Base-by-base conservation (phyloP, 2,888 invertebrate species). In the Sisyra nigra region DNA sequence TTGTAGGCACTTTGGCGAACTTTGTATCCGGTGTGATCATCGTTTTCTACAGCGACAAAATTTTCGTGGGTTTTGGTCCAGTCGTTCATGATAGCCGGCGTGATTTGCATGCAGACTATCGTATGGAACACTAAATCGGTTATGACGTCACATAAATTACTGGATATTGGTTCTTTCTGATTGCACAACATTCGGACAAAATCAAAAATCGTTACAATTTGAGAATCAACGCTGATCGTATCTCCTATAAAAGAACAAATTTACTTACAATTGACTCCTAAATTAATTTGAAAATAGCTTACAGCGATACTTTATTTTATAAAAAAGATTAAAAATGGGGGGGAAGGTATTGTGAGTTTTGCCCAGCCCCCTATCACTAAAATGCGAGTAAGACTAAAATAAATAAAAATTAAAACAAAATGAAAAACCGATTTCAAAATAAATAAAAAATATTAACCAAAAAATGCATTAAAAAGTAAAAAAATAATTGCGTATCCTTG, bases 21-120 rank as follows among this genome's bases (percentile, higher is more conserved):
- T 31, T 36, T 37, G n/a, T 30, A 35, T 11, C 30, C 36, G 10
- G 36, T n/a, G 10, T 17, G 35, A 7, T 42, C 36, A n/a, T 42
- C 37, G 36, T 35, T 36, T 29, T 42, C 42, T 13, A 36, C 42
- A n/a, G 30, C 29, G 19, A 42, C 36, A 29, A 33, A 42, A 7
- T 42, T 42, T 5, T 35, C 31, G 5, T 31, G 13, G 24, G 19
- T 31, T 30, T 30, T 37, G 14, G 24, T 42, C 42, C 42, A 42
- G 24, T 24, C 15, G 13, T 11, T 8, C 31, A 37, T 29, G 7
- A 30, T 34, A 4, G 30, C 17, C 29, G 24, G 29, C 2, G 42
- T 42, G 8, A 42, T 37, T 42, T 42, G 42, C 37, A 34, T 42
- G 14, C 36, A 36, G 9, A 35, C 30, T 8, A 42, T 42, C n/a